Evolutionary conservation across 2,113 vertebrate species (phyloP).

Genomic region (Candoia aspera): DNA sequence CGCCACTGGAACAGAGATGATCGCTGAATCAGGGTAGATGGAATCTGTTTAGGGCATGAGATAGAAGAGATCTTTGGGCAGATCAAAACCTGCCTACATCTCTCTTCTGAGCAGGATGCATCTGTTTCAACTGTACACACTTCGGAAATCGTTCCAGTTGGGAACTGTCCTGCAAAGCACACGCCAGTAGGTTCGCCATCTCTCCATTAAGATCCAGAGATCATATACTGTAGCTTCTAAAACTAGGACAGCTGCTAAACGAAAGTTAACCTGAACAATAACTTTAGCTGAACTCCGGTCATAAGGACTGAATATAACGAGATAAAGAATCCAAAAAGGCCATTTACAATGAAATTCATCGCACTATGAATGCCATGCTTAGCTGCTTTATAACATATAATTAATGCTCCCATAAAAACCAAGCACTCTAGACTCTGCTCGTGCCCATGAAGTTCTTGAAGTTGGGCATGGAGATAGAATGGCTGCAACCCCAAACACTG

Average conservation of each 20-base stretch:
- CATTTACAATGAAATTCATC: constrained; percentile 73
- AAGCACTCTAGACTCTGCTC: constrained; percentile 55
- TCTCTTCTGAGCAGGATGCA: constrained; percentile 30
- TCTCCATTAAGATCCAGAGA: constrained; percentile 68
- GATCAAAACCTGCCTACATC: constrained; percentile 61
- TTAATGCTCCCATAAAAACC: constrained; percentile 74
- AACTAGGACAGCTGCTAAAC: constrained; percentile 69
- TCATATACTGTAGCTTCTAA: constrained; percentile 64
- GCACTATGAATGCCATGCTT: constrained; percentile 70
- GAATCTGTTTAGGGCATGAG: constrained; percentile 49
- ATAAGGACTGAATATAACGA: constrained; percentile 72
- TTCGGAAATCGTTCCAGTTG: constrained; percentile 48
- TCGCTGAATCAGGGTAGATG: constrained; percentile 50
- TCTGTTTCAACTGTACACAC: constrained; percentile 23
- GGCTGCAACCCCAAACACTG: constrained; percentile 61
- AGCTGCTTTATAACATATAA: constrained; percentile 73
- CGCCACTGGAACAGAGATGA: constrained; percentile 60
- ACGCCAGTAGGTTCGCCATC: constrained; percentile 42
- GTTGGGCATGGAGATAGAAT: constrained; percentile 61
- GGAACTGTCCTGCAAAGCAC: constrained; percentile 48
- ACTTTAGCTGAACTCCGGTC: constrained; percentile 73
- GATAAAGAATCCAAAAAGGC: constrained; percentile 74
- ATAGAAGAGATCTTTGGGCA: constrained; percentile 51
- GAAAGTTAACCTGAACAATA: constrained; percentile 73
- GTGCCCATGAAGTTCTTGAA: constrained; percentile 59